Percentiles rank a stretch among this genome's conserved stretches.
Evolutionary conservation across 2,888 invertebrate species (phyloP).

Genomic region (Acrobasis repandana): DNA sequence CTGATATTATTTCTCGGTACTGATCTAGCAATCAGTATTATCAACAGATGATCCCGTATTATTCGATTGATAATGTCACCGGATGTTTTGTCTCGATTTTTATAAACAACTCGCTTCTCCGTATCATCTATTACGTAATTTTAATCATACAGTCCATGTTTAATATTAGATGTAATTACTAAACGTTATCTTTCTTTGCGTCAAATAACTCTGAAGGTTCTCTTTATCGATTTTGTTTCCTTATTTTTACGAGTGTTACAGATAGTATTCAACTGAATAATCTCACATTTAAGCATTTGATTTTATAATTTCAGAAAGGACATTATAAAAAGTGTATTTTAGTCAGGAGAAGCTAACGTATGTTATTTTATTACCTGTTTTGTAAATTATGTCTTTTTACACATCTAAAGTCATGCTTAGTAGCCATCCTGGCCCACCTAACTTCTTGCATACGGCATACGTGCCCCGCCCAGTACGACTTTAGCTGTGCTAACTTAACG

Average conservation of each 20-base stretch:
- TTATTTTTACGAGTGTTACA: conserved; percentile 3
- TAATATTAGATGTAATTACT: conserved; percentile 3
- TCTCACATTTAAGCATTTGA: too few relatives aligned
- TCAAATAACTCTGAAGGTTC: conserved; percentile 17
- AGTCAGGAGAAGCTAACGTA: too few relatives aligned
- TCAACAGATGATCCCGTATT: conserved; percentile 33
- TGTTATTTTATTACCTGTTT: too few relatives aligned
- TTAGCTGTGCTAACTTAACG: too few relatives aligned
- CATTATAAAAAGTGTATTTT: too few relatives aligned
- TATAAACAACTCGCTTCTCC: conserved; percentile 34
- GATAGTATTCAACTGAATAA: neutral
- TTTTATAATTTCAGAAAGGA: too few relatives aligned
- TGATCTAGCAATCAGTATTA: conserved; percentile 26
- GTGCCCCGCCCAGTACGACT: too few relatives aligned
- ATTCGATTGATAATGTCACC: neutral
- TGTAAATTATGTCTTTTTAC: too few relatives aligned
- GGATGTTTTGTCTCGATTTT: conserved; percentile 25
- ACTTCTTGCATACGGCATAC: too few relatives aligned
- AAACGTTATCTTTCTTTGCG: conserved; percentile 2
- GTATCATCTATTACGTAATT: conserved; percentile 6
- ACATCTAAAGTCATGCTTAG: too few relatives aligned
- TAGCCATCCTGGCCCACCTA: too few relatives aligned
- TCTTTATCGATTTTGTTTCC: conserved; percentile 27
- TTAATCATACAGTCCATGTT: neutral
- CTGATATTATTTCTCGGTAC: conserved; percentile 2